Base-by-base conservation (phyloP, 2,888 invertebrate genomes). In the Latrodectus elegans region DNA sequence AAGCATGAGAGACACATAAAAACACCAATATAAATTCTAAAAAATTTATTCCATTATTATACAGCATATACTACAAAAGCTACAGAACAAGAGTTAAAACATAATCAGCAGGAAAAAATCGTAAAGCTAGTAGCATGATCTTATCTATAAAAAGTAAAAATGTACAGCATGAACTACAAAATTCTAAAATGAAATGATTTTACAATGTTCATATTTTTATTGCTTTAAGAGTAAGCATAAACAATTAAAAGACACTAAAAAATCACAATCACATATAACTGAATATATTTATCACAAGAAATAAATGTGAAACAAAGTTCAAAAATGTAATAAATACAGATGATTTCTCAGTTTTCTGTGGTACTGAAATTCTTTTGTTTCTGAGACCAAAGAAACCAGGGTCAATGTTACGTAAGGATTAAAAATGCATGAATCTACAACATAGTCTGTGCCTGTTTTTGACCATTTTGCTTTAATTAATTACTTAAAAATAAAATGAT, bases 11-110 rank as follows among this genome's bases (percentile, higher is more conserved):
- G 17, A 14, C 11, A 71, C 51, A 67, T n/a, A 4, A 52, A 1
- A 10, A 9, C 67, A 68, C 4, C 0, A 38, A 38, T 53, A 15
- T 71, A 38, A 53, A 72, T 80, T 64, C 64, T 64, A 71, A 86
- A 38, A 75, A 53, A 52, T 86, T 85, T 86, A 86, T 80, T 85
- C 79, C 75, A 85, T 85, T 60, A 79, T 80, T 80, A 15, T 11
- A 67, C 70, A 26, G 72, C 72, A 80, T 64, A 74, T 60, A 74
- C 85, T 86, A 86, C 85, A 86, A 84, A 38, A 86, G 85, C 76
- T 86, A 65, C 75, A 76, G 75, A 70, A 80, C 55, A 85, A 85
- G 74, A 81, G 55, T 72, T 22, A 72, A 71, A 80, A 80, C 49
- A 76, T 65, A 51, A 65, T 51, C 65, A 49, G 49, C 65, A 79